phyloP scores from a whole-genome alignment of 2,797 vertebrate genomes.

The Pseudochirops cupreus region DNA sequence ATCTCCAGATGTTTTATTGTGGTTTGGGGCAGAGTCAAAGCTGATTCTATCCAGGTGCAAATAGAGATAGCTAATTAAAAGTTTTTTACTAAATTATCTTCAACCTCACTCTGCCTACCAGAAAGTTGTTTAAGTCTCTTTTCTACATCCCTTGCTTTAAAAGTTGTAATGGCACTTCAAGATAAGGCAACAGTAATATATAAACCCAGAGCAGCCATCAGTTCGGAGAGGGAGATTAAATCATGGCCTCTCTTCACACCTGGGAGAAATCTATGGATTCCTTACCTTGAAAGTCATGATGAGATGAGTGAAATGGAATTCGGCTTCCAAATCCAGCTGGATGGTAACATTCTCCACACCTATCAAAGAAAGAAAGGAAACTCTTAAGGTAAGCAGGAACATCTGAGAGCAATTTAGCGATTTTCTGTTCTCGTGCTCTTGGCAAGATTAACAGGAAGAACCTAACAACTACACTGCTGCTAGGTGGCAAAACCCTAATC shows the following conservation, averaged over 20 bases:
- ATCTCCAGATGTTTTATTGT: constrained; percentile 62
- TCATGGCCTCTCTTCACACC: background rate
- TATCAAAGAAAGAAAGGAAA: constrained; percentile 75
- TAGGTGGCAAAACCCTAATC: background rate
- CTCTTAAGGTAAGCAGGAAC: constrained; percentile 58
- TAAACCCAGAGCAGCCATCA: constrained; percentile 24
- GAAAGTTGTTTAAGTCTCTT: constrained; percentile 31
- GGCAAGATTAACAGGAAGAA: background rate
- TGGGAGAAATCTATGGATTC: constrained; percentile 62
- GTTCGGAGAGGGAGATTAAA: constrained; percentile 13
- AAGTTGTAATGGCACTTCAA: constrained; percentile 22
- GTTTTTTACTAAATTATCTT: constrained; percentile 58
- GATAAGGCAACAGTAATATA: constrained; percentile 40
- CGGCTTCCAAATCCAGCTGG: constrained; percentile 96
- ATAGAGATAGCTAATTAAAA: constrained; percentile 68
- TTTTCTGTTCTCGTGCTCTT: background rate
- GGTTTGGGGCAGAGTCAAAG: constrained; percentile 65
- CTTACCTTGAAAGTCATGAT: constrained; percentile 99
- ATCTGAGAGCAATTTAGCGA: background rate
- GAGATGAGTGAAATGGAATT: constrained; percentile 99
- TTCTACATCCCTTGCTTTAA: constrained; percentile 28
- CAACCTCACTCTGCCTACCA: constrained; percentile 31
- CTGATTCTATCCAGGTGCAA: constrained; percentile 36
- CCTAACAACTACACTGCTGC: background rate
- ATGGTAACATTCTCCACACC: constrained; percentile 96